A percentile compares a stretch with the other conserved stretches of the same genome.
Conservation (phyloP, 1,140 invertebrate genomes). For the Platyscapa corneri region DNA sequence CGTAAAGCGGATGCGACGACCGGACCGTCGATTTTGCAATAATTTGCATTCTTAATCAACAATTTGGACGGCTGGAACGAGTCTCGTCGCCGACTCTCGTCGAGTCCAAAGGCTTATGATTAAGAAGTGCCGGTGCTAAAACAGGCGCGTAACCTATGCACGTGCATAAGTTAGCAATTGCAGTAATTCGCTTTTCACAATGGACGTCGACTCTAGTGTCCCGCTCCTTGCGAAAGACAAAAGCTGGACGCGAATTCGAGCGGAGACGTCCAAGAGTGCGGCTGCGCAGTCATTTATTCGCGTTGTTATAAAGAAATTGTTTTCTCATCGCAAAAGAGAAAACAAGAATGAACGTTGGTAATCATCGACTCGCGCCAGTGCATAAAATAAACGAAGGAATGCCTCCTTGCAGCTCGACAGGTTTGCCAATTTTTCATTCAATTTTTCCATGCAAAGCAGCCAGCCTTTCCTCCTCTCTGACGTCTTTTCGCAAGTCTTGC, state of each 20-base stretch:
- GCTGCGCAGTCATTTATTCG: not conserved
- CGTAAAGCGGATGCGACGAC: no score
- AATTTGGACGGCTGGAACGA: not conserved
- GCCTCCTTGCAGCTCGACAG: not conserved
- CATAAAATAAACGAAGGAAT: constrained; percentile 24
- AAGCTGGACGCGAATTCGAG: not conserved
- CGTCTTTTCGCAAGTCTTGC: not conserved
- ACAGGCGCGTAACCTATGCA: no score
- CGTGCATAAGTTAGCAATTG: no score
- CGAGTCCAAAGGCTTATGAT: no score
- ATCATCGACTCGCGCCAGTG: constrained; percentile 5
- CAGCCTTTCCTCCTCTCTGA: not conserved
- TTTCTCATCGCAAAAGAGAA: constrained; percentile 26
- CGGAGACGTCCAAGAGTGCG: not conserved
- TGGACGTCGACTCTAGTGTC: not conserved
- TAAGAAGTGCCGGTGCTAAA: no score
- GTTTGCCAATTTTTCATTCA: constrained; percentile 4
- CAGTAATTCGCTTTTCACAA: not conserved
- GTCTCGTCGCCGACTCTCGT: not conserved
- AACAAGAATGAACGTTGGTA: not conserved
- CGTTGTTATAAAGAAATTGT: not conserved
- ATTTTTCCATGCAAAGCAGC: not conserved
- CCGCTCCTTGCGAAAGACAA: not conserved
- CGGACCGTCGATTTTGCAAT: not conserved
- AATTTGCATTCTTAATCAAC: not conserved